Base-by-base conservation (phyloP, 2,888 invertebrate species). In the Trissolcus japonicus region DNA sequence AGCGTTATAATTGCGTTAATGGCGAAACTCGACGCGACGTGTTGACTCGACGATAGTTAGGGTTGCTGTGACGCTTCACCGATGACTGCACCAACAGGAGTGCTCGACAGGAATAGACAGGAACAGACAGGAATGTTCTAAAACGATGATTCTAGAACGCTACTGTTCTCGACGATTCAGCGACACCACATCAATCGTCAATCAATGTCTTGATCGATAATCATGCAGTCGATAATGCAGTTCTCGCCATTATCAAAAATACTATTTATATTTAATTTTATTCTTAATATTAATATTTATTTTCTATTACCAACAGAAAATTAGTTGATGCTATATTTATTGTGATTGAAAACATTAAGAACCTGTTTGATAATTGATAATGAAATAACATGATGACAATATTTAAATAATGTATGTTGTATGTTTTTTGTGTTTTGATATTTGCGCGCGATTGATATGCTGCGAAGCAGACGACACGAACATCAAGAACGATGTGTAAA, bases 201-300 rank as follows among this genome's bases (percentile, higher is more conserved):
- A 41, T 41, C 41, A 41, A 41, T 41, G 41, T 41, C 9, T 41
- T 41, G 41, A 41, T 41, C 41, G 41, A 41, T 41, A 41, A 41
- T 41, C 41, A 41, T 41, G 41, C 41, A 41, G 41, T 41, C 41
- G 4, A 41, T 41, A 41, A 41, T 41, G 41, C n/a, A 41, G 41
- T 41, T 41, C 41, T 9, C 41, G 41, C 41, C 41, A 41, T 41
- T 41, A 41, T 1, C 1, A 41, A 41, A 41, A 3, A 41, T 3
- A 41, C 41, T 41, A n/a, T 4, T n/a, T 41, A 1, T 41, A 41
- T 41, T 41, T 41, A 3, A 41, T 41, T 13, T 13, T n/a, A n/a
- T 41, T 21, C 21, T n/a, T n/a, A n/a, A n/a, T n/a, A n/a, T n/a
- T n/a, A n/a, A n/a, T 21, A 21, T 21, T 4, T 21, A 21, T 21